phyloP scores from a whole-genome alignment of 2,113 vertebrate species.

The Excalfactoria chinensis region DNA sequence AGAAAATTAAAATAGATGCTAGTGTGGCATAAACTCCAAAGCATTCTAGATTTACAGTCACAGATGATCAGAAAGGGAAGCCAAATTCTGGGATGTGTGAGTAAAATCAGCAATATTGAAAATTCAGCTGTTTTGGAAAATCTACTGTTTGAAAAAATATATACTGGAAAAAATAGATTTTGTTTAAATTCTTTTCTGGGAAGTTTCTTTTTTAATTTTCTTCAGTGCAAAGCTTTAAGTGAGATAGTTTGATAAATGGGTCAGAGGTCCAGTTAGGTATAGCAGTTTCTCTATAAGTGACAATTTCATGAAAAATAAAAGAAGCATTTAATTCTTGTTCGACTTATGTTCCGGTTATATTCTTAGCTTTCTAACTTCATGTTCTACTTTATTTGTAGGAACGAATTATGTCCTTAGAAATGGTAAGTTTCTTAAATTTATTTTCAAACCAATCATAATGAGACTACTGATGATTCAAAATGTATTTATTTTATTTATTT shows the following conservation, averaged over 20 bases:
- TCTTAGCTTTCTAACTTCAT: constrained; percentile 58
- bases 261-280: background rate
- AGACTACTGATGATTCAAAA: background rate
- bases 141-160: background rate
- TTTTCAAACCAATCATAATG: constrained; percentile 14
- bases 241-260: background rate
- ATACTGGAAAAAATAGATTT: background rate
- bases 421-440: constrained; percentile 75
- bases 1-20: constrained; percentile 10
- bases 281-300: background rate
- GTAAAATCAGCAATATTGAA: background rate
- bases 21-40: background rate
- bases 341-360: background rate
- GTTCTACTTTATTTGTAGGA: constrained; percentile 79
- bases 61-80: background rate
- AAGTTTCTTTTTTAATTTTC: background rate
- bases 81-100: background rate
- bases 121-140: background rate
- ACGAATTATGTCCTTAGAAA: constrained; percentile 78
- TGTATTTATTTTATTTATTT: background rate
- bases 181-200: background rate
- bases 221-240: background rate
- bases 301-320: background rate
- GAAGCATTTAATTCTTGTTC: background rate
- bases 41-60: background rate